Base-by-base conservation (phyloP, 2,888 invertebrate genomes). In the Synergus gifuensis region DNA sequence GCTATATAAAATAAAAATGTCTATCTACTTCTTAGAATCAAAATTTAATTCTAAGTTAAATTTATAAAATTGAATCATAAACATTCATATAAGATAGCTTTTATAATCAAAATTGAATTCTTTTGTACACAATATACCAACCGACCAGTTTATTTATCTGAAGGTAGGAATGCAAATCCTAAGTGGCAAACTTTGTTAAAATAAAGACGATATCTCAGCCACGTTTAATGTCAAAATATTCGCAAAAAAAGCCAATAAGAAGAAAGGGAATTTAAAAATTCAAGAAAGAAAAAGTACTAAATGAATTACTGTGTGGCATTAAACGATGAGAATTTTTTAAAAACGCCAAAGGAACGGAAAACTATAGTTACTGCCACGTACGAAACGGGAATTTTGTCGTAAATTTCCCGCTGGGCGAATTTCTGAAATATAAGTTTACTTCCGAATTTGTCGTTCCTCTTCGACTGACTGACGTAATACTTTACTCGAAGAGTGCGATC, bases 171-270 rank as follows among this genome's bases (percentile, higher is more conserved):
- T 54, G 36, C 64, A 44, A 78, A 79, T 67, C 36, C 73, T 66
- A 77, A 82, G 78, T 77, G 82, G 81, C 83, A 81, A 83, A 82
- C 73, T 79, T 76, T 79, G 1, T 78, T 83, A 82, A 82, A 81
- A 82, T 82, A 76, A 82, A 78, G 46, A 82, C 60, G 77, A 79
- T 82, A 80, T 77, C 80, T 81, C 79, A 63, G 79, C 76, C 78
- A 62, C 73, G 78, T 82, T 80, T 81, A 78, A 78, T 78, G 66
- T 58, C 58, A 79, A 58, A 54, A 44, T 63, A 78, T 73, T 73
- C 60, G 46, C 77, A 81, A 78, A 46, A 69, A 7, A 36, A 36
- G 18, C 9, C n/a, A 76, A 14, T 44, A 0, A 11, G 18, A 44
- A 44, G 42, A 66, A n/a, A 42, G 40, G 4, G n/a, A 40, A 36